phyloP scores from a whole-genome alignment of 2,797 vertebrate species.

The Acridotheres tristis region DNA sequence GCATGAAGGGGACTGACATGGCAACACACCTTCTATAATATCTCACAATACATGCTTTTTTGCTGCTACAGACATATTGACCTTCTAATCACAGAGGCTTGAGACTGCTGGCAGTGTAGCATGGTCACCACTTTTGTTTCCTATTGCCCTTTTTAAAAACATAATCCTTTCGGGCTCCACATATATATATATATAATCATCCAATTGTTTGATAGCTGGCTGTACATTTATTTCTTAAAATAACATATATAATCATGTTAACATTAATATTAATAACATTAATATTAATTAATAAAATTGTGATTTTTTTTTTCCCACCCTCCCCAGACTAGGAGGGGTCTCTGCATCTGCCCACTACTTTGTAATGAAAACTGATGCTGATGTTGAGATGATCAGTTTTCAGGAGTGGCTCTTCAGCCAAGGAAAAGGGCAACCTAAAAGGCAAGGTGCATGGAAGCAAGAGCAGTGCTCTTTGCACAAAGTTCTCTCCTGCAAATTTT shows the following conservation, averaged over 20 bases:
- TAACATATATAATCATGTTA: not conserved
- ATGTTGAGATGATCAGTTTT: not conserved
- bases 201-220: not conserved
- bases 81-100: constrained; percentile 4
- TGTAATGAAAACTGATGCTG: not conserved
- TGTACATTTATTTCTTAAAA: not conserved
- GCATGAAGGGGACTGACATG: constrained; percentile 32
- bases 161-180: not conserved
- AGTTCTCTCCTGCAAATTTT: not conserved
- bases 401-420: not conserved
- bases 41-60: constrained; percentile 14
- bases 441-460: not conserved
- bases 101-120: not conserved
- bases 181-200: not conserved
- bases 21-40: constrained; percentile 24
- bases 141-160: not conserved
- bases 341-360: not conserved
- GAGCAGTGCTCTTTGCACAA: not conserved
- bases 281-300: not conserved
- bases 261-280: not conserved
- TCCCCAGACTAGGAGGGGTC: not conserved
- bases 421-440: not conserved
- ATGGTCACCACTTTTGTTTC: not conserved
- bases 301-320: not conserved
- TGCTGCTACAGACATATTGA: constrained; percentile 5